Base-by-base conservation (phyloP, 2,113 vertebrate genomes). In the Hippocampus mohnikei region DNA sequence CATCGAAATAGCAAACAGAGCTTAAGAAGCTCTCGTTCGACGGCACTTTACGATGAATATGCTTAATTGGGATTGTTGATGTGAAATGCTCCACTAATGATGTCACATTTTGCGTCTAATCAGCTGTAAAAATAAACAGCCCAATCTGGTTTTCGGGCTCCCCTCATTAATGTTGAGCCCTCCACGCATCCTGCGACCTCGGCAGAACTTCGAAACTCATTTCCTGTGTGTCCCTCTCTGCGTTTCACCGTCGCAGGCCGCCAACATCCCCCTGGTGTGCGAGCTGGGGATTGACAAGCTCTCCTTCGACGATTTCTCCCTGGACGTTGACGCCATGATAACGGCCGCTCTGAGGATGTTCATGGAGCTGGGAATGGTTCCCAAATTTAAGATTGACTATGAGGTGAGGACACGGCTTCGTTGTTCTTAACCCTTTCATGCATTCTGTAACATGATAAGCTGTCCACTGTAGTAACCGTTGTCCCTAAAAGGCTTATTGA, bases 331-430 rank as follows among this genome's bases (percentile, higher is more conserved):
- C 13, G 94, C 95, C 89, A 99, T 99, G 97, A 95, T 99, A 84
- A 96, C 96, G 0, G 97, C 97, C 37, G 94, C 95, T 41, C 92
- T 99, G 74, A 92, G 97, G 66, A 99, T 99, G 97, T 99, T 99
- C 88, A 97, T 98, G 94, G 97, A 99, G 88, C 88, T 99, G 82
- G 96, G 97, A 78, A 98, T 98, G 94, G 93, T 99, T 82, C 97
- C 98, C 93, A 99, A 97, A 88, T 99, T 99, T 90, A 98, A 95
- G 94, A 99, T 99, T 20, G 96, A 99, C 91, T 99, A 98, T 0
- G 97, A 99, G 95, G 97, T 98, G 91, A 93, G 78, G 69, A 50
- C 9, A 59, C 48, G 60, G 4, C 55, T 13, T 37, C 33, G 33
- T 37, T 37, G 33, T 37, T 37, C 33, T 37, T 5, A 5, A 37